A percentile compares a stretch with the other conserved stretches of the same genome.
phyloP scores from a whole-genome alignment of 2,113 vertebrate species.

The Camelus dromedarius region DNA sequence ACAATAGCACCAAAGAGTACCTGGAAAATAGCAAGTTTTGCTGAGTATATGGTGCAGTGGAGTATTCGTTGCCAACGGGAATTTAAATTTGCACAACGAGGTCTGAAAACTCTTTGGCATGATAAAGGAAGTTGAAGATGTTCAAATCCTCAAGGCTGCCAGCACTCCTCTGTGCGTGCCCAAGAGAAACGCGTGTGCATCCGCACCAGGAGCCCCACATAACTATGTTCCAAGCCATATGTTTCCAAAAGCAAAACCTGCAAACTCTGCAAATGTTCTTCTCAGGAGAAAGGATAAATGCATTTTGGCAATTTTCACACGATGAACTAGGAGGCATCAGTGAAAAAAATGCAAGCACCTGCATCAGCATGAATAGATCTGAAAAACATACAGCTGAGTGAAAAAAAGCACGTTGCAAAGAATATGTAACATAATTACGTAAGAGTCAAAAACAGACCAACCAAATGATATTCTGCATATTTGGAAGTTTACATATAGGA shows the following conservation, averaged over 20 bases:
- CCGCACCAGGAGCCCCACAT: neutral
- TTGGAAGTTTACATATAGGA: neutral
- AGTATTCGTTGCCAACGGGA: neutral
- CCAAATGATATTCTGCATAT: neutral
- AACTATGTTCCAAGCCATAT: neutral
- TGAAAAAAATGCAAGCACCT: neutral
- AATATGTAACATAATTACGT: neutral
- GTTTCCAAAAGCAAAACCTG: neutral
- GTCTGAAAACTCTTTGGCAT: neutral
- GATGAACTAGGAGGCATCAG: neutral
- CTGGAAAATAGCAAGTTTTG: neutral
- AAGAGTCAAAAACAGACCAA: neutral
- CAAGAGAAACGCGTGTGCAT: neutral
- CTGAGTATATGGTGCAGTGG: neutral
- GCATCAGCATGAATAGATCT: neutral
- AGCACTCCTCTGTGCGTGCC: rapidly evolving
- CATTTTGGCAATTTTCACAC: neutral
- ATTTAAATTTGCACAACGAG: neutral
- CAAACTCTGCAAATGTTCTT: neutral
- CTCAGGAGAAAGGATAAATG: neutral
- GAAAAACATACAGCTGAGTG: neutral
- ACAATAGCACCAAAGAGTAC: neutral
- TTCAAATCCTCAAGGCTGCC: neutral
- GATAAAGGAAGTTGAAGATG: neutral
- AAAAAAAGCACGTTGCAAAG: neutral